Evolutionary conservation across 2,113 vertebrate genomes (phyloP).

Genomic region (Percopsis transmontana): DNA sequence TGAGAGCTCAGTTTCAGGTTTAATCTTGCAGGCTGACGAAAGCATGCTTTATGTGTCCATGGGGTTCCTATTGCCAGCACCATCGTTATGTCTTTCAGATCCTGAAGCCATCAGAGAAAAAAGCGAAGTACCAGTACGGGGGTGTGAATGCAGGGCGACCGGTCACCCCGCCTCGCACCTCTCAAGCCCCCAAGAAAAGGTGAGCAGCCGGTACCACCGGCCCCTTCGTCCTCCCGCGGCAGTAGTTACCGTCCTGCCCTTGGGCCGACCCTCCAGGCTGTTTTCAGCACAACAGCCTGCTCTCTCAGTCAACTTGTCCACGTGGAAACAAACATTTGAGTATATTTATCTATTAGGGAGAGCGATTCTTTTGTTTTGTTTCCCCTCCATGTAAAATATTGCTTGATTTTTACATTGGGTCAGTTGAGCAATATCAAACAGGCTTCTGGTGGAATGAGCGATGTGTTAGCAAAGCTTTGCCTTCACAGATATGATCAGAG

Average conservation of each 20-base stretch:
- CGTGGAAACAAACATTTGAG: slow-evolving; percentile 49
- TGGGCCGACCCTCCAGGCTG: slow-evolving; percentile 40
- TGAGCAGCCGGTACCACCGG: slow-evolving; percentile 78
- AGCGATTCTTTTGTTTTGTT: slow-evolving; percentile 62
- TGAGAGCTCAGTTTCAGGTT: slow-evolving; percentile 35
- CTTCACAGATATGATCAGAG: slow-evolving; percentile 36
- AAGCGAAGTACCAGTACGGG: slow-evolving; percentile 94
- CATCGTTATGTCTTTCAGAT: slow-evolving; percentile 75
- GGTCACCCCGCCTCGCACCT: slow-evolving; percentile 91
- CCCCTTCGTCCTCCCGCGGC: slow-evolving; percentile 22
- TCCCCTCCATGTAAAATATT: slow-evolving; percentile 42
- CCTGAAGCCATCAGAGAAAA: slow-evolving; percentile 94
- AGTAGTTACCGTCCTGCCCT: slow-evolving; percentile 19
- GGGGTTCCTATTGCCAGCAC: not conserved
- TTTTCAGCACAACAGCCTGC: slow-evolving; percentile 52
- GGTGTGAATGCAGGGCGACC: slow-evolving; percentile 91
- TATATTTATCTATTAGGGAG: slow-evolving; percentile 52
- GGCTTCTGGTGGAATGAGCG: slow-evolving; percentile 27
- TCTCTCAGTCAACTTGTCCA: slow-evolving; percentile 48
- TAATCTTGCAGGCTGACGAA: not conserved
- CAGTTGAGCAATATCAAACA: slow-evolving; percentile 50
- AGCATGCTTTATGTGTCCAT: not conserved
- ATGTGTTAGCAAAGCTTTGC: slow-evolving; percentile 20
- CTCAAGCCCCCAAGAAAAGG: slow-evolving; percentile 95
- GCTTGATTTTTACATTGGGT: slow-evolving; percentile 37